phyloP scores from a whole-genome alignment of 2,888 invertebrate genomes.

The Cistogaster globosa region DNA sequence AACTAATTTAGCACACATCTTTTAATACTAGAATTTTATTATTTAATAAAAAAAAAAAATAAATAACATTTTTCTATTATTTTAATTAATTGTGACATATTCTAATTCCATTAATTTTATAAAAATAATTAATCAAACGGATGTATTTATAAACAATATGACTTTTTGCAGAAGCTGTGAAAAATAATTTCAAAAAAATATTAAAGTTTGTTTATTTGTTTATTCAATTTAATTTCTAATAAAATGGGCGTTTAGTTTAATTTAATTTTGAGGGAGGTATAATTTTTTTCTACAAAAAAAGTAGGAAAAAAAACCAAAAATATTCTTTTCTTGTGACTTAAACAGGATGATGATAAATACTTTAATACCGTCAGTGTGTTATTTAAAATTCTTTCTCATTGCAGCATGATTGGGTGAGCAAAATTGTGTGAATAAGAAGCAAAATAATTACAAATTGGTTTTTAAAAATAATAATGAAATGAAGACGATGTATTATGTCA shows the following conservation, averaged over 20 bases:
- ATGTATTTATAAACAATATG: slow-evolving; percentile 7
- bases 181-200: neutral
- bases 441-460: too few relatives aligned
- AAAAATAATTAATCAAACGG: neutral
- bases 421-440: too few relatives aligned
- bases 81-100: neutral
- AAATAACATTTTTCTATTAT: neutral
- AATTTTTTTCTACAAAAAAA: neutral
- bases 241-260: slow-evolving; percentile 31
- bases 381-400: too few relatives aligned
- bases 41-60: slow-evolving; percentile 2
- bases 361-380: too few relatives aligned
- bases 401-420: too few relatives aligned
- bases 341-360: neutral
- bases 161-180: slow-evolving; percentile 9
- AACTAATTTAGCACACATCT: neutral
- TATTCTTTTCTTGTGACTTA: neutral
- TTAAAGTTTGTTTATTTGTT: neutral
- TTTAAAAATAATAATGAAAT: too few relatives aligned
- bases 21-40: slow-evolving; percentile 1
- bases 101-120: neutral
- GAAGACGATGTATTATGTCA: too few relatives aligned
- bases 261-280: slow-evolving; percentile 15
- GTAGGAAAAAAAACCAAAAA: neutral
- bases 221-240: slow-evolving; percentile 2